phyloP scores from a whole-genome alignment of 2,888 invertebrate species.

The Cremastinae sp. region DNA sequence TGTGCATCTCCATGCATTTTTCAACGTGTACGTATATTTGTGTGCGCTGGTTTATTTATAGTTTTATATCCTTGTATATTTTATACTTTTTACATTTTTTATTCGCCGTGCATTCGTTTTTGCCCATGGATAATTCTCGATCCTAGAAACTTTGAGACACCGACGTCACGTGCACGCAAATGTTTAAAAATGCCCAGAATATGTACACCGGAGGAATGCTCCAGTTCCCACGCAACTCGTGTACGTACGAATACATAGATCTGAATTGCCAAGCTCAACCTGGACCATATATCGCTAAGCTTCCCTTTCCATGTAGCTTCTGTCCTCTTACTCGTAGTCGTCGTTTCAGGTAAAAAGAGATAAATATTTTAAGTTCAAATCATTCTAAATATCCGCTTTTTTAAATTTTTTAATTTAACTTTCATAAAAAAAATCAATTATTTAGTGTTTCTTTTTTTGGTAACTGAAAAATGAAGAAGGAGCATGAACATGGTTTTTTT shows the following conservation, averaged over 20 bases:
- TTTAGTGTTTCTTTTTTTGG: no score
- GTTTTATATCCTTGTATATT: slow-evolving; percentile 6
- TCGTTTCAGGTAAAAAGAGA: not conserved
- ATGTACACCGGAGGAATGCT: slow-evolving; percentile 70
- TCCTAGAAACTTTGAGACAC: slow-evolving; percentile 45
- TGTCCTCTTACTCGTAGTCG: slow-evolving; percentile 40
- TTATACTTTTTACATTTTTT: not conserved
- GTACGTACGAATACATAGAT: slow-evolving; percentile 7
- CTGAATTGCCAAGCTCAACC: slow-evolving; percentile 8
- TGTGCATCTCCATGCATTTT: no score
- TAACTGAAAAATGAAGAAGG: no score
- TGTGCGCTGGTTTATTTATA: not conserved
- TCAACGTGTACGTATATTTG: not conserved
- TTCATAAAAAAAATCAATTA: no score
- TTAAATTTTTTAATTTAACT: no score
- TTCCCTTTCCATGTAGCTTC: slow-evolving; percentile 16
- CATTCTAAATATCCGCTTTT: no score
- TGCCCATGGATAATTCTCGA: not conserved
- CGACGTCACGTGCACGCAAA: slow-evolving; percentile 34
- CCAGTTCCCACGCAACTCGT: slow-evolving; percentile 76
- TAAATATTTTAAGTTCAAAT: no score
- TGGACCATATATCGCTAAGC: slow-evolving; percentile 18
- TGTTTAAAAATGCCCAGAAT: not conserved
- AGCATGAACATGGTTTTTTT: no score
- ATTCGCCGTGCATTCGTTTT: not conserved